phyloP scores from a whole-genome alignment of 2,113 vertebrate genomes.

The Oncorhynchus nerka region DNA sequence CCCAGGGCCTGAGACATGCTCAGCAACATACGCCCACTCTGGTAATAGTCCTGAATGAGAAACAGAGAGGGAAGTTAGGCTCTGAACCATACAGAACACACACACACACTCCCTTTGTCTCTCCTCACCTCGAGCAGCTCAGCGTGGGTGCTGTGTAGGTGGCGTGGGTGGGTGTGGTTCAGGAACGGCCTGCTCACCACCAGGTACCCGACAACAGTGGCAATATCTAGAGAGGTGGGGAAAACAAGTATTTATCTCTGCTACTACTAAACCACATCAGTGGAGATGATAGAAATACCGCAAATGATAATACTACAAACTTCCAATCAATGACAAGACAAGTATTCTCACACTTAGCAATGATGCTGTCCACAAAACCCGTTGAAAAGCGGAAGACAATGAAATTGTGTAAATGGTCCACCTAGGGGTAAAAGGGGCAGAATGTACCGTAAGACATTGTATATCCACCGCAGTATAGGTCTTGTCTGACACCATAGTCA shows the following conservation, averaged over 20 bases:
- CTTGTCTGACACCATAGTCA: no score
- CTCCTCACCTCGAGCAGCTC: slow-evolving; percentile 81
- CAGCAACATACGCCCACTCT: slow-evolving; percentile 96
- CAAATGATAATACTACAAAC: no score
- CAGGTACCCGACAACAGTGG: slow-evolving; percentile 94
- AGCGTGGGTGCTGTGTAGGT: slow-evolving; percentile 85
- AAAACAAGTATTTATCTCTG: no score
- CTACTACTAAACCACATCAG: no score
- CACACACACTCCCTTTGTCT: no score
- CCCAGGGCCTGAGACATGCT: slow-evolving; percentile 96
- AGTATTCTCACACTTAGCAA: slow-evolving; percentile 91
- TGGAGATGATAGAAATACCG: no score
- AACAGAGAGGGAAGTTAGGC: no score
- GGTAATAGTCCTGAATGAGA: slow-evolving; percentile 86
- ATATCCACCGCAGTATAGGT: no score
- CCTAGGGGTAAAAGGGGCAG: slow-evolving; percentile 68
- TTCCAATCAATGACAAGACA: no score
- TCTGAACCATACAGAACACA: no score
- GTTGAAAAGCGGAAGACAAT: slow-evolving; percentile 97
- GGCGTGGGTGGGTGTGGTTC: slow-evolving; percentile 80
- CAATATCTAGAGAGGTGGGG: slow-evolving; percentile 77
- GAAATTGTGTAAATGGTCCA: slow-evolving; percentile 94
- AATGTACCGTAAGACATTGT: background rate
- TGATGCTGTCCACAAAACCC: slow-evolving; percentile 94
- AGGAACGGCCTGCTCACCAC: slow-evolving; percentile 95